Conservation (phyloP, 2,113 vertebrate species). For the Shinisaurus crocodilurus region DNA sequence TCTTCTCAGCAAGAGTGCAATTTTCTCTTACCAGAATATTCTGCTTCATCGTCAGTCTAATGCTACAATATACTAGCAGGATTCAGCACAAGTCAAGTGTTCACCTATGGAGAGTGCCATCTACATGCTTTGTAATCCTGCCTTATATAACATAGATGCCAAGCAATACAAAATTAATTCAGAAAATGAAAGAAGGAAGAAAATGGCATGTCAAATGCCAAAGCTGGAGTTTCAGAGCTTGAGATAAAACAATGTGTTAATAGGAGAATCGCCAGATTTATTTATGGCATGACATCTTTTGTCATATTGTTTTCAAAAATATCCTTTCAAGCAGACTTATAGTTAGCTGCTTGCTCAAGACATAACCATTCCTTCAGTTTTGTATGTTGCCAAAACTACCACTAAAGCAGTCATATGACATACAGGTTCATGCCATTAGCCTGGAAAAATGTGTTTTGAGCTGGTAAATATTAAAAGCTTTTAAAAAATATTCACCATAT, state of each 20-base stretch:
- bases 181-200: slow-evolving; percentile 2
- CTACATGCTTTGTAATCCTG: slow-evolving; percentile 15
- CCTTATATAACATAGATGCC: slow-evolving; percentile 33
- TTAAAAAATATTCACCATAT: background rate
- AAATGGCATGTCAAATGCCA: slow-evolving; percentile 46
- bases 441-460: background rate
- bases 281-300: slow-evolving; percentile 37
- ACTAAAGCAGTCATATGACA: background rate
- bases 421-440: background rate
- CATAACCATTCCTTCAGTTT: background rate
- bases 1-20: slow-evolving; percentile 2
- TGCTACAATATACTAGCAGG: fast-evolving
- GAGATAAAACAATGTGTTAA: slow-evolving; percentile 41
- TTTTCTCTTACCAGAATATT: slow-evolving; percentile 12
- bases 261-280: slow-evolving; percentile 31
- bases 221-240: slow-evolving; percentile 28
- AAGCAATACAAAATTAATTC: slow-evolving; percentile 48
- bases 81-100: slow-evolving; percentile 9
- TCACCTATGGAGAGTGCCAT: background rate
- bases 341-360: background rate
- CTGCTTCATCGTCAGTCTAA: background rate
- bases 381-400: background rate
- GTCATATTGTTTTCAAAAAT: slow-evolving; percentile 32
- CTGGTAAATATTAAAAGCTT: background rate
- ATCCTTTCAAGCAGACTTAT: background rate